These are phyloP conservation scores for Drosophila pseudotalamancana DNA, from an alignment of 2,888 invertebrate species.

Conservation along the genomic window DNA sequence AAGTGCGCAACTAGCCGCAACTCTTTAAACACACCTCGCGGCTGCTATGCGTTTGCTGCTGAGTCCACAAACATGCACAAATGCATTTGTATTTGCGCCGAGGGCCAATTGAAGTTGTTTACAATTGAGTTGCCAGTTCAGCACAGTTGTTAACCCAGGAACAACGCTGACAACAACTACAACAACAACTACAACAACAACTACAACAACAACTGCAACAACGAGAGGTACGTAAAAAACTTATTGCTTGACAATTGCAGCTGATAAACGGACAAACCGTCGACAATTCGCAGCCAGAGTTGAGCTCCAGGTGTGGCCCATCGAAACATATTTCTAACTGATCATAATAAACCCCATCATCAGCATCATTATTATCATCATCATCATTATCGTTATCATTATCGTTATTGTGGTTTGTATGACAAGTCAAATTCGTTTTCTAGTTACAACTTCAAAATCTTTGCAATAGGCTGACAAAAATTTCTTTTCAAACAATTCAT, in stretches of 20 bases:
- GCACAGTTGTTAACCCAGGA: slow-evolving; percentile 51
- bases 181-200: slow-evolving; percentile 17
- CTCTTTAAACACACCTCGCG: slow-evolving; percentile 35
- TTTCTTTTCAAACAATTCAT: slow-evolving; percentile 23
- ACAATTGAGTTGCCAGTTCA: slow-evolving; percentile 71
- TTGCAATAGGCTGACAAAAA: slow-evolving; percentile 41
- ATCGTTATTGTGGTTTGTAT: slow-evolving; percentile 13
- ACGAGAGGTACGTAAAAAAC: slow-evolving; percentile 21
- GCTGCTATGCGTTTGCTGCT: slow-evolving; percentile 18
- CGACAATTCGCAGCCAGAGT: slow-evolving; percentile 25
- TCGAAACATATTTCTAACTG: slow-evolving; percentile 15
- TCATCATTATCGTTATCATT: neutral
- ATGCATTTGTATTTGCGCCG: slow-evolving; percentile 55
- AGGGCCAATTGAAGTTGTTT: slow-evolving; percentile 73
- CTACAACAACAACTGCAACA: slow-evolving; percentile 8
- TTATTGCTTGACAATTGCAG: slow-evolving; percentile 38
- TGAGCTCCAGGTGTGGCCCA: slow-evolving; percentile 20
- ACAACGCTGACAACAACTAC: slow-evolving; percentile 20
- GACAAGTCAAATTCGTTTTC: slow-evolving; percentile 39
- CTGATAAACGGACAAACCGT: slow-evolving; percentile 37
- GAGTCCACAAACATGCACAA: slow-evolving; percentile 34
- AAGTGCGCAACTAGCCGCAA: neutral
- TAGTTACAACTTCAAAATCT: too few species aligned
- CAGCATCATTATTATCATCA: slow-evolving; percentile 6
- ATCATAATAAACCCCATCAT: neutral